A percentile compares a stretch with the other conserved stretches of the same genome.
phyloP scores from a whole-genome alignment of 2,113 vertebrate species.

The Brachirus orientalis region DNA sequence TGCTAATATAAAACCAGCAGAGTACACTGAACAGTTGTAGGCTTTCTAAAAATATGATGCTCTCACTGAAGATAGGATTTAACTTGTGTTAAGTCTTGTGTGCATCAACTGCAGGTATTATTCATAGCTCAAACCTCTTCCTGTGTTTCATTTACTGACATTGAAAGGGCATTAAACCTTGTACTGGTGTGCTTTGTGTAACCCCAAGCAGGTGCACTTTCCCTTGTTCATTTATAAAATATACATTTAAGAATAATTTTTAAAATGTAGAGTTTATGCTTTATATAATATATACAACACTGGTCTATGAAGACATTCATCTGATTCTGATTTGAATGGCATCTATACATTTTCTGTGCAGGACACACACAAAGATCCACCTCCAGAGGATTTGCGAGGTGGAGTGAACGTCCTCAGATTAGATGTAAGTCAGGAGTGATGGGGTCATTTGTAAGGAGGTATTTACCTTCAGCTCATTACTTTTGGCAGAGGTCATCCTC shows the following conservation, averaged over 20 bases:
- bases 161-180: background rate
- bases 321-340: slow-evolving; percentile 2
- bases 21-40: too few relatives aligned
- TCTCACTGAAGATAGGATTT: too few relatives aligned
- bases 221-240: background rate
- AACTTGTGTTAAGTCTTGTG: too few relatives aligned
- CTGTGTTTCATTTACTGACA: background rate
- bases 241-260: background rate
- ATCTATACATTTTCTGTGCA: background rate
- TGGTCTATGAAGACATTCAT: slow-evolving; percentile 8
- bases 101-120: background rate
- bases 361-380: slow-evolving; percentile 7
- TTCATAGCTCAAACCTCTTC: background rate
- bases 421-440: slow-evolving; percentile 26
- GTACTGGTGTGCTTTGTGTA: background rate
- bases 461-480: slow-evolving; percentile 71
- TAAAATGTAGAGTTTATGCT: background rate
- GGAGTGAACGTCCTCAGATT: slow-evolving; percentile 34
- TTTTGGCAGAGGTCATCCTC: slow-evolving; percentile 41
- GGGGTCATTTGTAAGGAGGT: slow-evolving; percentile 49
- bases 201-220: background rate
- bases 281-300: background rate
- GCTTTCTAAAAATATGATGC: too few relatives aligned
- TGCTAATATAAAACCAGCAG: too few relatives aligned
- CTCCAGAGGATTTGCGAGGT: slow-evolving; percentile 6